A percentile compares a stretch with the other conserved stretches of the same genome.
phyloP scores from a whole-genome alignment of 2,113 vertebrate species.

The Genyomyrus donnyi region DNA sequence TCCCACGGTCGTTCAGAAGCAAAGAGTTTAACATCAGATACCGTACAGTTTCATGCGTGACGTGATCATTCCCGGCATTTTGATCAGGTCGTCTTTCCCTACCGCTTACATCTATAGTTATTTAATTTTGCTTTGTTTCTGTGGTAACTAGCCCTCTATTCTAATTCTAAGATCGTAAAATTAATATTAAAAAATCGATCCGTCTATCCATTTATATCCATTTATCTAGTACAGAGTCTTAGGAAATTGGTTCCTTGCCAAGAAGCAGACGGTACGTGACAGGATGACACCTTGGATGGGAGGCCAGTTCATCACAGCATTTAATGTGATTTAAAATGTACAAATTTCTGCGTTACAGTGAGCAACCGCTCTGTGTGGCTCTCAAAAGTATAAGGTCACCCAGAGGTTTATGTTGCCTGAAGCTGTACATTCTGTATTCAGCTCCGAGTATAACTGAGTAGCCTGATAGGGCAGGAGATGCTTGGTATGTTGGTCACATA shows the following conservation, averaged over 20 bases:
- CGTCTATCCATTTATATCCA: neutral
- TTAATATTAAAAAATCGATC: neutral
- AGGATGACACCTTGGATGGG: neutral
- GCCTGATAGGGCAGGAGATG: neutral
- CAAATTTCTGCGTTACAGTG: neutral
- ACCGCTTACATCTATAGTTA: neutral
- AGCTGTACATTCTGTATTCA: slow-evolving; percentile 31
- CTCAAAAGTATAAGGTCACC: slow-evolving; percentile 20
- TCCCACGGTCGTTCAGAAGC: neutral
- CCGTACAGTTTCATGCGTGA: neutral
- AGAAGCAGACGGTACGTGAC: neutral
- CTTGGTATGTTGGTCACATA: slow-evolving; percentile 8
- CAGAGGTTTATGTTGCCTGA: slow-evolving; percentile 26
- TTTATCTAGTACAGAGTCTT: neutral
- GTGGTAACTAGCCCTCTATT: neutral
- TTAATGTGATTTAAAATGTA: neutral
- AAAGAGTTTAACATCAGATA: neutral
- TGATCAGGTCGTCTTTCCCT: neutral
- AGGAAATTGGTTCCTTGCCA: neutral
- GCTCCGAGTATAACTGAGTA: slow-evolving; percentile 20
- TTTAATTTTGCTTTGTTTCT: neutral
- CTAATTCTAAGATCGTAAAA: neutral
- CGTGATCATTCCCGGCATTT: neutral
- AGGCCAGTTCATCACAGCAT: neutral
- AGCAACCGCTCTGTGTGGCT: neutral